These are phyloP conservation scores for Lepidocyrtinus sp. DNA, from an alignment of 2,888 invertebrate genomes.

Conservation along the genomic window DNA sequence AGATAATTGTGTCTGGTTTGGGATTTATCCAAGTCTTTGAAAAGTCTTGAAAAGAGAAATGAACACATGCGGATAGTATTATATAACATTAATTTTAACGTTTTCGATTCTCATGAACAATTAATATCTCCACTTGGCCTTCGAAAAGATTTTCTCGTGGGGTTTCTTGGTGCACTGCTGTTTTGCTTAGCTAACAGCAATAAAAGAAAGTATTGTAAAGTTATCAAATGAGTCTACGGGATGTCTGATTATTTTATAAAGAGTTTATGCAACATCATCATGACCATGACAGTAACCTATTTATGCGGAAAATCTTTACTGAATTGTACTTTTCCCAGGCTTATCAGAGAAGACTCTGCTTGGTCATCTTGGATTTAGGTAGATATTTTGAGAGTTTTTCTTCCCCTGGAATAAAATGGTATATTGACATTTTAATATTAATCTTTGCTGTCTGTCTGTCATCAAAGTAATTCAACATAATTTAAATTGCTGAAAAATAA, in stretches of 20 bases:
- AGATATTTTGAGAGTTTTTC: too few relatives aligned
- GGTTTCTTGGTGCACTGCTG: constrained; percentile 36
- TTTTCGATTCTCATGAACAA: constrained; percentile 18
- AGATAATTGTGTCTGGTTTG: constrained; percentile 29
- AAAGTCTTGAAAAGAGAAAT: constrained; percentile 9
- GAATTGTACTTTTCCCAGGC: too few relatives aligned
- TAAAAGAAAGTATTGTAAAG: constrained; percentile 24
- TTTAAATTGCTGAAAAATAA: too few relatives aligned
- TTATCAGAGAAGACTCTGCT: too few relatives aligned
- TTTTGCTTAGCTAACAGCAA: constrained; percentile 33
- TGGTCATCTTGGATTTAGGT: too few relatives aligned
- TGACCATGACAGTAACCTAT: too few relatives aligned
- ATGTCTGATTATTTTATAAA: constrained; percentile 40
- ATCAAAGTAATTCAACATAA: too few relatives aligned
- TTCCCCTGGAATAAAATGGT: too few relatives aligned
- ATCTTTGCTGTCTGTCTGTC: too few relatives aligned
- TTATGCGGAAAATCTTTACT: too few relatives aligned
- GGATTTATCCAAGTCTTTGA: not conserved
- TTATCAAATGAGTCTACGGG: constrained; percentile 33
- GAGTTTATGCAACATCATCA: constrained; percentile 25
- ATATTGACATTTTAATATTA: too few relatives aligned
- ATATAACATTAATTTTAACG: constrained; percentile 10
- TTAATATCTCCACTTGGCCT: constrained; percentile 7
- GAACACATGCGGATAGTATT: not conserved
- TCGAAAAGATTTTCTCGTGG: constrained; percentile 24